Conservation (phyloP, 37 sponge, comb jelly and placozoan species). For the Haliclona indistincta region DNA sequence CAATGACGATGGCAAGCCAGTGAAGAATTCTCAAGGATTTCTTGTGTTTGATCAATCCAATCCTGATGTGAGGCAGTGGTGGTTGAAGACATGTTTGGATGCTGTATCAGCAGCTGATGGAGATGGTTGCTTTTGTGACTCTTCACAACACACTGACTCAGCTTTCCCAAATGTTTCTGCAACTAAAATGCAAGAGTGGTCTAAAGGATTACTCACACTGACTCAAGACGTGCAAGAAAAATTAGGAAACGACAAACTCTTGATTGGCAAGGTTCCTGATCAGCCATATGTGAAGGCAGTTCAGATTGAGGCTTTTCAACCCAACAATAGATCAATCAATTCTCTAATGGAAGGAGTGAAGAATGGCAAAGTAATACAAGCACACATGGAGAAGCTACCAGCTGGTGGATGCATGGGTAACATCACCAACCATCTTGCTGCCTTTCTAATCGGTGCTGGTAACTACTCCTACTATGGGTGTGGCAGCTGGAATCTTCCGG, state of each 20-base stretch:
- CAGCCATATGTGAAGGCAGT: constrained; percentile 44
- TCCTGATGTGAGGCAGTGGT: constrained; percentile 29
- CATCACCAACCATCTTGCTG: constrained; percentile 42
- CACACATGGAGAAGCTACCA: constrained; percentile 8
- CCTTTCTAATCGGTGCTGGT: too few relatives aligned
- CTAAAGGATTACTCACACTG: constrained; percentile 25
- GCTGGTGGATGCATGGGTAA: constrained; percentile 1
- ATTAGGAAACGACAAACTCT: constrained; percentile 24
- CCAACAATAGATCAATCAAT: constrained; percentile 30
- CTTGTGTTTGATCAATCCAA: constrained; percentile 24
- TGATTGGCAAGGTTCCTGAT: constrained; percentile 25
- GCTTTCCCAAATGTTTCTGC: too few relatives aligned
- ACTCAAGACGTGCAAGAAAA: constrained; percentile 33
- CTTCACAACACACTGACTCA: constrained; percentile 14
- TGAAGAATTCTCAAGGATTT: background rate
- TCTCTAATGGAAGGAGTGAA: constrained; percentile 8
- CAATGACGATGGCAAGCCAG: constrained; percentile 7
- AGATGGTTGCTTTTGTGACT: constrained; percentile 60
- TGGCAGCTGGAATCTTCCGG: constrained; percentile 21
- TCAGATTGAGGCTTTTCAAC: constrained; percentile 35
- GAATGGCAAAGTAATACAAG: constrained; percentile 42
- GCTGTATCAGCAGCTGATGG: constrained; percentile 36
- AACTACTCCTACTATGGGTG: constrained; percentile 44
- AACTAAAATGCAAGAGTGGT: too few relatives aligned
- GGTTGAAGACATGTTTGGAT: constrained; percentile 26